phyloP scores from a whole-genome alignment of 2,797 vertebrate genomes.

The Parauchenoglanis ngamensis region DNA sequence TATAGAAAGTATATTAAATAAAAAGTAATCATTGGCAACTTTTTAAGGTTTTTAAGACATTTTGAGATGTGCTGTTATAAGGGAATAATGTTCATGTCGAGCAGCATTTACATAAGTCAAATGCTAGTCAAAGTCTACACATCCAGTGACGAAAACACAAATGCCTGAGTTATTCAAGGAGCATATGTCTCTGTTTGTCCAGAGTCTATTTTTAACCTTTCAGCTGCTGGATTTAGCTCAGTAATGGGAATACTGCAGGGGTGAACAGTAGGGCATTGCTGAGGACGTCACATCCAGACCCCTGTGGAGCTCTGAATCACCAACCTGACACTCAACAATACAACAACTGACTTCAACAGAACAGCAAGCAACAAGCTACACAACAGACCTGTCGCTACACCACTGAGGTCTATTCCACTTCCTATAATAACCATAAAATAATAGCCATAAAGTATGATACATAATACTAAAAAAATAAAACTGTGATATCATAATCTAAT shows the following conservation, averaged over 20 bases:
- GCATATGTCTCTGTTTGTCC: slow-evolving; percentile 25
- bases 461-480: neutral
- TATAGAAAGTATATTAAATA: too few species aligned
- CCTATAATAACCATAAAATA: slow-evolving; percentile 7
- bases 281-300: slow-evolving; percentile 13
- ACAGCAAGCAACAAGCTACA: slow-evolving; percentile 8
- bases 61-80: neutral
- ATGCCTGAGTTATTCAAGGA: neutral
- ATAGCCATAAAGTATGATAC: neutral
- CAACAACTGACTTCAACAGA: slow-evolving; percentile 10
- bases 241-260: slow-evolving; percentile 4
- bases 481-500: neutral
- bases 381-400: neutral
- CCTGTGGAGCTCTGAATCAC: slow-evolving; percentile 20
- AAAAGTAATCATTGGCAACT: too few species aligned
- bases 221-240: slow-evolving; percentile 47
- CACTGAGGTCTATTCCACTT: neutral
- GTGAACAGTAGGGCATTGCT: slow-evolving; percentile 30
- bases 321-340: slow-evolving; percentile 14
- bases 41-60: neutral
- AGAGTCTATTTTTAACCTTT: slow-evolving; percentile 48
- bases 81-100: neutral
- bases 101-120: neutral
- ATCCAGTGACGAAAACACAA: neutral
- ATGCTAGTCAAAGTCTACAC: neutral